Conservation (phyloP, 2,113 vertebrate species). For the Polyodon spathula region DNA sequence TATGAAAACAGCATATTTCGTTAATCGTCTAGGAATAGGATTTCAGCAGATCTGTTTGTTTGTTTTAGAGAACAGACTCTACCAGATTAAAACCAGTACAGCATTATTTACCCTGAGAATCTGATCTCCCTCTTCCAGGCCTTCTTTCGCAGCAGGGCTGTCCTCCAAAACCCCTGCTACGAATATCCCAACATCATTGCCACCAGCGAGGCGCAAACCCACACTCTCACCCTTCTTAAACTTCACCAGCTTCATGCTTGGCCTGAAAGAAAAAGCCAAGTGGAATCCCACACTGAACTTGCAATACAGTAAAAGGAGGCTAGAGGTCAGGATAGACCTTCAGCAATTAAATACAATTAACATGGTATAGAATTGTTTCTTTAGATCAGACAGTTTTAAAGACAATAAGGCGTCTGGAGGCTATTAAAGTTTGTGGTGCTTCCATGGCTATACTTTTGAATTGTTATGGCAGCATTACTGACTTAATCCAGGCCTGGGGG, state of each 20-base stretch:
- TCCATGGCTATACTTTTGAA: no score
- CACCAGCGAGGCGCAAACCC: slow-evolving; percentile 90
- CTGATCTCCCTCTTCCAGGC: slow-evolving; percentile 95
- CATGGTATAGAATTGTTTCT: no score
- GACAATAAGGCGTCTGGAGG: no score
- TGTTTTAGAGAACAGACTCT: no score
- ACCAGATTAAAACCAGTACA: not conserved
- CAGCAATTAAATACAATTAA: no score
- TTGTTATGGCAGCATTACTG: no score
- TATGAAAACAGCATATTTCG: not conserved
- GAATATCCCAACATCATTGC: slow-evolving; percentile 97
- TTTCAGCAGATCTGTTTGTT: not conserved
- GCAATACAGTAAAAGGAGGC: no score
- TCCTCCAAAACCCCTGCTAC: slow-evolving; percentile 94
- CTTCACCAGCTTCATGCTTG: slow-evolving; percentile 97
- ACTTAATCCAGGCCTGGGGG: no score
- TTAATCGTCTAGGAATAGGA: not conserved
- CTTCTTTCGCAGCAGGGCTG: slow-evolving; percentile 95
- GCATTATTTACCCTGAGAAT: slow-evolving; percentile 86
- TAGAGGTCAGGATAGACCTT: no score
- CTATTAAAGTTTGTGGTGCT: no score
- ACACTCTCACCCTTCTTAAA: slow-evolving; percentile 98
- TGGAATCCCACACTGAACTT: no score
- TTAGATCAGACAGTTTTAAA: no score
- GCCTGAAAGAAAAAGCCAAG: slow-evolving; percentile 60